These are phyloP conservation scores for Otolemur crassicaudatus DNA, from an alignment of 2,797 vertebrate species.

Conservation along the genomic window DNA sequence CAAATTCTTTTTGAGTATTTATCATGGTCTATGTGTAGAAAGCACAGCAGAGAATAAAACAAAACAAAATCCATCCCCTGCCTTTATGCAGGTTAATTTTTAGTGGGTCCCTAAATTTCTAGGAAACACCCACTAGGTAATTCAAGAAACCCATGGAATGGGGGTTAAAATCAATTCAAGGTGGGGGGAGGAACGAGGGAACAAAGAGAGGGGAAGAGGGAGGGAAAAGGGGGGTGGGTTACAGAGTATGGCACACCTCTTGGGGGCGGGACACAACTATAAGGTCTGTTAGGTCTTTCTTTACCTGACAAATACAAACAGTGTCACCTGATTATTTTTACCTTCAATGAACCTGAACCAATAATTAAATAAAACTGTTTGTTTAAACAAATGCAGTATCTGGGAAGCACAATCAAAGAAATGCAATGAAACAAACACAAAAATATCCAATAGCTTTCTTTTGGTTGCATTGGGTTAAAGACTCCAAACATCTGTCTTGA, in stretches of 20 bases:
- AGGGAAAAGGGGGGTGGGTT: no score
- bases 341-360: no score
- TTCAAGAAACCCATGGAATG: background rate
- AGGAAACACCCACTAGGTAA: background rate
- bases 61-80: background rate
- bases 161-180: background rate
- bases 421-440: background rate
- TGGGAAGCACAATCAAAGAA: no score
- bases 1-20: background rate
- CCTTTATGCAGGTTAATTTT: background rate
- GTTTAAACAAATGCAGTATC: no score
- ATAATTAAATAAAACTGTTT: no score
- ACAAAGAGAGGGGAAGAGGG: no score
- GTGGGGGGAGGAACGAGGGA: no score
- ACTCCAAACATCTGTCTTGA: background rate
- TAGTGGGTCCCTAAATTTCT: background rate
- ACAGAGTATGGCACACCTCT: no score
- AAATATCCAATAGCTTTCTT: background rate
- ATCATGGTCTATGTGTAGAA: background rate
- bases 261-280: no score
- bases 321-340: no score
- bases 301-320: no score
- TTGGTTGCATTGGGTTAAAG: background rate
- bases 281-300: no score
- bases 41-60: background rate